Percentiles rank a stretch among this genome's conserved stretches.
phyloP scores from a whole-genome alignment of 1,140 invertebrate species.

The Brachionus rubens region DNA sequence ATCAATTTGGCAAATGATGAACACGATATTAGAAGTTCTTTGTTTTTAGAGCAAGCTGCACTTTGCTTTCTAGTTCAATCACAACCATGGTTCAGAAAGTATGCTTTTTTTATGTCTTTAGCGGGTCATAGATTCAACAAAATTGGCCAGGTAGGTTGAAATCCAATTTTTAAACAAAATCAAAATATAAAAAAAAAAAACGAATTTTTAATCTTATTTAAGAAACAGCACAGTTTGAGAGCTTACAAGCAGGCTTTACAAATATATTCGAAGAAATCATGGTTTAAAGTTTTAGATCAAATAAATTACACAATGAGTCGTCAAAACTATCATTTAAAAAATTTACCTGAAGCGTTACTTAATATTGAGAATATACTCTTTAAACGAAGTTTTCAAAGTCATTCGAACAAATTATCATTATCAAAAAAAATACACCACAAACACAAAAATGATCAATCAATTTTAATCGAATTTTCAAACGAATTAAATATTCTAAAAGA shows the following conservation, averaged over 20 bases:
- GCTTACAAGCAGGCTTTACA: background rate
- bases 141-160: slow-evolving; percentile 67
- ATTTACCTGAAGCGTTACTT: background rate
- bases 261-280: background rate
- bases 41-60: slow-evolving; percentile 88
- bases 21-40: slow-evolving; percentile 69
- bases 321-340: background rate
- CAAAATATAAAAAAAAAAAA: background rate
- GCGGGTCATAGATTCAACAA: slow-evolving; percentile 86
- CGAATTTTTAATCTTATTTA: background rate
- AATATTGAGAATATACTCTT: background rate
- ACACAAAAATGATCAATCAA: too few species aligned
- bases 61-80: slow-evolving; percentile 78
- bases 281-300: slow-evolving; percentile 16
- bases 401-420: background rate
- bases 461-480: too few species aligned
- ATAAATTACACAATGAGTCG: slow-evolving; percentile 35
- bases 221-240: background rate
- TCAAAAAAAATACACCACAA: background rate
- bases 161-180: background rate
- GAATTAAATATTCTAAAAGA: too few species aligned
- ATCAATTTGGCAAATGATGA: slow-evolving; percentile 52
- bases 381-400: background rate
- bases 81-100: slow-evolving; percentile 79
- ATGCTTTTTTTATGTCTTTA: slow-evolving; percentile 92